A percentile compares a stretch with the other conserved stretches of the same genome.
Conservation (phyloP, 1,140 invertebrate species). For the Pseudomyrmex dendroicus region DNA sequence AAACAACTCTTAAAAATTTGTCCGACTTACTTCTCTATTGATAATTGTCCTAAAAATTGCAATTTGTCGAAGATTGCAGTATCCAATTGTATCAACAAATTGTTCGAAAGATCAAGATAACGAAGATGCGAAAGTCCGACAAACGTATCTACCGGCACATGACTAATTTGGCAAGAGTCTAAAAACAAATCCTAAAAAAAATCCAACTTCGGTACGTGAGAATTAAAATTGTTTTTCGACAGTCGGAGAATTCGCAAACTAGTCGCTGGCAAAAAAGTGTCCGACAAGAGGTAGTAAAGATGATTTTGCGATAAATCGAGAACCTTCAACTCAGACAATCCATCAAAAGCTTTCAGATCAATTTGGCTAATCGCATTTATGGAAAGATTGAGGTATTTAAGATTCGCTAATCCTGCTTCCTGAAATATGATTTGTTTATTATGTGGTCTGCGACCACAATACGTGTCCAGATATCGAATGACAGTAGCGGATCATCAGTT, state of each 20-base stretch:
- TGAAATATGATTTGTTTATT: conserved; percentile 54
- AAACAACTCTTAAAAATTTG: not conserved
- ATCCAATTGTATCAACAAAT: conserved; percentile 77
- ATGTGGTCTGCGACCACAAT: too few species aligned
- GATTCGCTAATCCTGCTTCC: conserved; percentile 75
- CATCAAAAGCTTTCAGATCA: conserved; percentile 74
- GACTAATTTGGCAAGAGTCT: conserved; percentile 77
- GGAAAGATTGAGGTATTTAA: conserved; percentile 81
- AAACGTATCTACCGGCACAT: conserved; percentile 76
- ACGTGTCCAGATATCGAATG: too few species aligned
- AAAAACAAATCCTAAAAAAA: conserved; percentile 77
- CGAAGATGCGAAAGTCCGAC: conserved; percentile 74
- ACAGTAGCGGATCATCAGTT: too few species aligned
- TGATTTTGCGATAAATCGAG: conserved; percentile 81
- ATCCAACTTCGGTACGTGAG: conserved; percentile 75
- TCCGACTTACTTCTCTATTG: conserved; percentile 74
- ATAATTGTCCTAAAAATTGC: conserved; percentile 67
- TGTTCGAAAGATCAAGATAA: conserved; percentile 80
- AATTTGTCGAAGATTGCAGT: conserved; percentile 59
- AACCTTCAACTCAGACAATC: conserved; percentile 74
- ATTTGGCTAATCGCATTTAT: conserved; percentile 80
- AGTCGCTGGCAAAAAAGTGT: conserved; percentile 73
- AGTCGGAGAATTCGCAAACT: conserved; percentile 77
- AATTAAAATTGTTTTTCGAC: conserved; percentile 79
- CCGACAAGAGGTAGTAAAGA: conserved; percentile 74